Evolutionary conservation across 2,888 invertebrate genomes (phyloP).

Genomic region (Drosophila algonquin): DNA sequence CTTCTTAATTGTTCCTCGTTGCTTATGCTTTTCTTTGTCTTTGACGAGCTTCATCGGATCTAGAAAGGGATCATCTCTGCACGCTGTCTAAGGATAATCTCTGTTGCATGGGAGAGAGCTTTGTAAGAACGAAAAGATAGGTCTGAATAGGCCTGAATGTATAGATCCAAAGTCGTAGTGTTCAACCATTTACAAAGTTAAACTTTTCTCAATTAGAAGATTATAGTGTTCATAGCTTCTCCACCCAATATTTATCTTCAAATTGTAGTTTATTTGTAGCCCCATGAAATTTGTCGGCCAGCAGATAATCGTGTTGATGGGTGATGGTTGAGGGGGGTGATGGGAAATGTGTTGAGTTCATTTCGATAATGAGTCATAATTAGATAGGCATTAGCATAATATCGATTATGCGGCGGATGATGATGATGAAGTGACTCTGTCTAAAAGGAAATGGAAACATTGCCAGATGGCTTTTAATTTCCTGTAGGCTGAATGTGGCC

Average conservation of each 20-base stretch:
- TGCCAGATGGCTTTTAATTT: conserved; percentile 67
- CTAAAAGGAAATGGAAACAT: conserved; percentile 51
- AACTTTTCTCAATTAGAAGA: no score
- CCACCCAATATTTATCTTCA: conserved; percentile 13
- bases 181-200: no score
- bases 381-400: conserved; percentile 48
- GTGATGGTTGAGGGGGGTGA: conserved; percentile 6
- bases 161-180: no score
- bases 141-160: no score
- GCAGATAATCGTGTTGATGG: conserved; percentile 14
- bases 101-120: no score
- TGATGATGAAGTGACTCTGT: conserved; percentile 36
- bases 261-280: conserved; percentile 7
- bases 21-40: no score
- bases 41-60: no score
- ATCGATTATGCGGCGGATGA: conserved; percentile 33
- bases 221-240: background rate
- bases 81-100: no score
- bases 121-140: no score
- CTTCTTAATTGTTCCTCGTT: no score
- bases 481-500: conserved; percentile 58
- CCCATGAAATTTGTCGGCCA: conserved; percentile 11
- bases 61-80: no score
- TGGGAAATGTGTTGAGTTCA: conserved; percentile 41
- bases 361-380: conserved; percentile 53